These are phyloP conservation scores for Nomada flava DNA, from an alignment of 2,888 invertebrate genomes.

Conservation along the genomic window DNA sequence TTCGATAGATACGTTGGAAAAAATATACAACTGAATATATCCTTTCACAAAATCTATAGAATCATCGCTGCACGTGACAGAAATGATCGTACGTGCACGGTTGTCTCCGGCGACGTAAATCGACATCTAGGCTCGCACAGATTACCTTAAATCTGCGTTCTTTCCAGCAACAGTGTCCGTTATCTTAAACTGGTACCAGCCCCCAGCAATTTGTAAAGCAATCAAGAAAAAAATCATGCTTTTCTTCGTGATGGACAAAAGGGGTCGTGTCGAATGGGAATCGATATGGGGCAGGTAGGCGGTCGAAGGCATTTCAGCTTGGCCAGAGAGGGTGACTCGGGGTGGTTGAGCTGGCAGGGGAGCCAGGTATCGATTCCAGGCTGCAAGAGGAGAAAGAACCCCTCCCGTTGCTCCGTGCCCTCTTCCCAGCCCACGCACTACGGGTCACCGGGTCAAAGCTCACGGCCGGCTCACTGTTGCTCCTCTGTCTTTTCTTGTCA, in stretches of 20 bases:
- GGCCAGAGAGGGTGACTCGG: slow-evolving; percentile 35
- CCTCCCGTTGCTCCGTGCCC: slow-evolving; percentile 51
- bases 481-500: slow-evolving; percentile 62
- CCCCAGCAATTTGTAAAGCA: slow-evolving; percentile 31
- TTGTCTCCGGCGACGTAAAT: too few relatives aligned
- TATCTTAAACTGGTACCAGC: background rate
- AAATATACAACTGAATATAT: too few relatives aligned
- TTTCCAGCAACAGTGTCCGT: too few relatives aligned
- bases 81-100: too few relatives aligned
- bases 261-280: slow-evolving; percentile 55
- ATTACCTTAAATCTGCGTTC: too few relatives aligned
- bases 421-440: slow-evolving; percentile 73
- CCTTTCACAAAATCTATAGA: too few relatives aligned
- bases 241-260: slow-evolving; percentile 49
- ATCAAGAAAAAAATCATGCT: slow-evolving; percentile 40
- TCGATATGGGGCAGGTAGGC: slow-evolving; percentile 57
- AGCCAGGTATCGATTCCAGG: slow-evolving; percentile 81
- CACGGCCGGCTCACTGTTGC: slow-evolving; percentile 82
- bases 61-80: too few relatives aligned
- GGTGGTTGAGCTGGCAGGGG: slow-evolving; percentile 76
- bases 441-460: slow-evolving; percentile 83
- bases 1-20: too few relatives aligned
- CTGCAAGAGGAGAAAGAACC: slow-evolving; percentile 74
- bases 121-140: too few relatives aligned
- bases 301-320: slow-evolving; percentile 57